A percentile compares a stretch with the other conserved stretches of the same genome.
Conservation (phyloP, 2,797 vertebrate genomes). For the Anolis apletophallus region DNA sequence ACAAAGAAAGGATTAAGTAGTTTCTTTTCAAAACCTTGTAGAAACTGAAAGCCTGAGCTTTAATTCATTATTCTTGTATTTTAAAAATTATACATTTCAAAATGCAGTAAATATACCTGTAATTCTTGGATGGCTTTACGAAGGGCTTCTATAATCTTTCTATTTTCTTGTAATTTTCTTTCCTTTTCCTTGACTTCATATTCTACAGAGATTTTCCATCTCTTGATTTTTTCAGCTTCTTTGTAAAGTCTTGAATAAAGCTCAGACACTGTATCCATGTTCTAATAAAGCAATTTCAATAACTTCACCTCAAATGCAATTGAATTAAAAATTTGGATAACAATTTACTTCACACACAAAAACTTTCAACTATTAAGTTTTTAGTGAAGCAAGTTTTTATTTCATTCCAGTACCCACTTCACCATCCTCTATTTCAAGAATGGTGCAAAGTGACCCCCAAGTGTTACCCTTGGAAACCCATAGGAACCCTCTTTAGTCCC, state of each 20-base stretch:
- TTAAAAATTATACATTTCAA: conserved; percentile 29
- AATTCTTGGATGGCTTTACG: conserved; percentile 93
- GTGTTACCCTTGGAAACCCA: not conserved
- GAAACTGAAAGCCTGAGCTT: not conserved
- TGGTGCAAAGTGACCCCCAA: too few relatives aligned
- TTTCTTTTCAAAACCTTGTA: too few relatives aligned
- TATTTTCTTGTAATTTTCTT: conserved; percentile 87
- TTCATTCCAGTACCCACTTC: not conserved
- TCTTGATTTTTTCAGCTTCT: conserved; percentile 93
- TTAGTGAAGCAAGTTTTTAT: conserved; percentile 7
- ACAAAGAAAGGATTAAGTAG: too few relatives aligned
- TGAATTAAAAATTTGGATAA: not conserved
- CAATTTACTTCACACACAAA: not conserved
- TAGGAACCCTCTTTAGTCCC: too few relatives aligned
- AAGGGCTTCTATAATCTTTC: conserved; percentile 88
- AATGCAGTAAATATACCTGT: conserved; percentile 79
- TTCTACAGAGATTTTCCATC: conserved; percentile 88
- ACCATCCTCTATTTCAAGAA: too few relatives aligned
- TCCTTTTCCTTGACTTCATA: conserved; percentile 87
- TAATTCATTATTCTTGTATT: too few relatives aligned
- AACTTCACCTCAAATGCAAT: conserved; percentile 41
- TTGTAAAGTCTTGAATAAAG: conserved; percentile 91
- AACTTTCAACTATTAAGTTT: conserved; percentile 3
- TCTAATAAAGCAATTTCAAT: conserved; percentile 75
- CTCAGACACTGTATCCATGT: conserved; percentile 77